phyloP scores from a whole-genome alignment of 2,113 vertebrate genomes.

The Alosa alosa region DNA sequence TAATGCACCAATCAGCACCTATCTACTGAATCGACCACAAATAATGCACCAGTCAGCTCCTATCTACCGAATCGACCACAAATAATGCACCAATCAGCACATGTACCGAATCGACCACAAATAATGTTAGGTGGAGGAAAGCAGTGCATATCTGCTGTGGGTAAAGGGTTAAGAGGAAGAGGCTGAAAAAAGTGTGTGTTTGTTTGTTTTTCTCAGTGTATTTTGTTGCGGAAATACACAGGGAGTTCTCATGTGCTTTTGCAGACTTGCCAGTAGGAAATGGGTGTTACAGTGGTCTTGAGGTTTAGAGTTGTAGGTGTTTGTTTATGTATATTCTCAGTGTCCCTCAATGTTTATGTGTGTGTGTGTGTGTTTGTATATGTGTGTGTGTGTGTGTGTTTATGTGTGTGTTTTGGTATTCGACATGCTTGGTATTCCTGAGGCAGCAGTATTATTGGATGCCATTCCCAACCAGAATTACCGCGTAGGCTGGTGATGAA shows the following conservation, averaged over 20 bases:
- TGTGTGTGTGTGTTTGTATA: not conserved
- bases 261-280: not conserved
- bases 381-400: not conserved
- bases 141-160: no score
- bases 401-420: not conserved
- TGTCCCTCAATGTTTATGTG: not conserved
- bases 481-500: conserved; percentile 25
- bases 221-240: not conserved
- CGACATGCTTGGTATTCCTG: conserved; percentile 35
- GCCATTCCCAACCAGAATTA: conserved; percentile 22
- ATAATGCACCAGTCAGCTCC: no score
- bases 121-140: no score
- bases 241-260: not conserved
- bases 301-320: not conserved
- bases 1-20: no score
- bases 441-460: conserved; percentile 31
- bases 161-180: no score
- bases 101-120: no score
- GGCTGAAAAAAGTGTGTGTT: not conserved
- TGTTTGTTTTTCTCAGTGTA: not conserved
- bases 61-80: no score
- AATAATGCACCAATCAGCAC: no score
- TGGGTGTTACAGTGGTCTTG: no score
- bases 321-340: not conserved
- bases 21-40: no score